These are phyloP conservation scores for Scopus umbretta DNA, from an alignment of 2,113 vertebrate species.

Conservation along the genomic window DNA sequence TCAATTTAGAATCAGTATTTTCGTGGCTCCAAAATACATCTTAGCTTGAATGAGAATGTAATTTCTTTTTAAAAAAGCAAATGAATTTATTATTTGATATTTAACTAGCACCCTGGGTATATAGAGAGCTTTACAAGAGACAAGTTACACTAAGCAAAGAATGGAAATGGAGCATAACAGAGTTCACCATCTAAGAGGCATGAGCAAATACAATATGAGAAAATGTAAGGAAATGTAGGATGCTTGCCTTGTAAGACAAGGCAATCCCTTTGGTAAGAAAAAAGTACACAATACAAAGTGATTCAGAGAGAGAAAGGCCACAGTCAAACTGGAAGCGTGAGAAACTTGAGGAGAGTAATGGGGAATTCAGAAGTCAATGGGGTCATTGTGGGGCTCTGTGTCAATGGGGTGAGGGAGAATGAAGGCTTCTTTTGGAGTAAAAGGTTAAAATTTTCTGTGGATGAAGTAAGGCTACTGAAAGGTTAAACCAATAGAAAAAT, in stretches of 20 bases:
- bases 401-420: background rate
- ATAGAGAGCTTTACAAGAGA: background rate
- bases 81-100: background rate
- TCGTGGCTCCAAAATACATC: constrained; percentile 10
- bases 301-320: constrained; percentile 3
- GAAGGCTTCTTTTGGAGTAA: constrained; percentile 1
- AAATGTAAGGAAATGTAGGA: background rate
- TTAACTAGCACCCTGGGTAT: background rate
- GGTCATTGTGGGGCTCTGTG: background rate
- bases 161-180: background rate
- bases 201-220: background rate
- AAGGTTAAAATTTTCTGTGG: constrained; percentile 31
- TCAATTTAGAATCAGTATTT: constrained; percentile 37
- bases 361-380: constrained; percentile 25
- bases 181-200: background rate
- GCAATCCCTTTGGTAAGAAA: background rate
- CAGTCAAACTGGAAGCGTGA: constrained; percentile 6
- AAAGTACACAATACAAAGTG: background rate
- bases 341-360: background rate
- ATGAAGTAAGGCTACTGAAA: constrained; percentile 8
- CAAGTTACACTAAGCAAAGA: background rate
- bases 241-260: background rate
- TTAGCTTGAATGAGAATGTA: background rate
- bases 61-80: background rate
- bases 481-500: constrained; percentile 17